Base-by-base conservation (phyloP, 2,888 invertebrate species). In the Crossocerus cetratus region DNA sequence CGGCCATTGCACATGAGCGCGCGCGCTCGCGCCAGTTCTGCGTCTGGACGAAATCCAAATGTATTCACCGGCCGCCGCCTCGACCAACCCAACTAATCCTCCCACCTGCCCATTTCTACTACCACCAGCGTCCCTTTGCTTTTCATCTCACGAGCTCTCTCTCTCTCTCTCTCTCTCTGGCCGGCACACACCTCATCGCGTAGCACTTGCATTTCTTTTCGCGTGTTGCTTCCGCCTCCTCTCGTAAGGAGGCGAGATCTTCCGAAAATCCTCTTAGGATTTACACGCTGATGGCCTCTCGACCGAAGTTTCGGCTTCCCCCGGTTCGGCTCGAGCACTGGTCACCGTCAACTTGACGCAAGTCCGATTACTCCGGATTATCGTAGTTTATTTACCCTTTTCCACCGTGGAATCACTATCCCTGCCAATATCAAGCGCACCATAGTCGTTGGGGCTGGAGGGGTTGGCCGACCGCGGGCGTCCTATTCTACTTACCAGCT, bases 31-130 rank as follows among this genome's bases (percentile, higher is more conserved):
- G 69, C 71, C 45, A 68, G 77, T 77, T 69, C 76, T 77, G 69
- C 74, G 74, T 76, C 80, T 74, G 77, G 63, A 85, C 80, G 75
- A 84, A 85, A 84, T 84, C 83, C 84, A 76, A 84, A 80, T 80
- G 80, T 76, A 79, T 78, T 82, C 77, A 72, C 56, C 72, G 59
- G 63, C 53, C 61, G 8, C 75, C 76, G 59, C 68, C 74, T 72
- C 70, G 71, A 60, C 64, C 55, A 42, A 69, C 62, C 42, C 42
- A 32, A 57, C 75, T 79, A 81, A 81, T 82, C 77, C 80, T 80
- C 72, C 72, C 72, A 79, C 77, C 77, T 82, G 77, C 61, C 44
- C 72, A 61, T 75, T 82, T 77, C 77, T 75, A 81, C 74, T 63
- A 60, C 70, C 62, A 61, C 32, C 32, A 32, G 32, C 32, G 11